A percentile compares a stretch with the other conserved stretches of the same genome.
These are phyloP conservation scores for Triplophysa rosa DNA, from an alignment of 2,113 vertebrate genomes.

Conservation along the genomic window DNA sequence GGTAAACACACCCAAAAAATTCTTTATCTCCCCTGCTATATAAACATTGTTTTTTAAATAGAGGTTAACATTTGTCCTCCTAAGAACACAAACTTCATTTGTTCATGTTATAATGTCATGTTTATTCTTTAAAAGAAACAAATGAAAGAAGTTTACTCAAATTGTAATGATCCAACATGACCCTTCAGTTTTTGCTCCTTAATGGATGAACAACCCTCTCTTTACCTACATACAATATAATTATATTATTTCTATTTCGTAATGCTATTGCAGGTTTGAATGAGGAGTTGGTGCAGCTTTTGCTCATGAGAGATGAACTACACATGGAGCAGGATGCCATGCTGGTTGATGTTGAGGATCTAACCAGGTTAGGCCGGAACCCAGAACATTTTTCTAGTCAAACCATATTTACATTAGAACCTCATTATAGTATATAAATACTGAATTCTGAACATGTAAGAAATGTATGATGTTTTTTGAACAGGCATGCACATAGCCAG, in stretches of 20 bases:
- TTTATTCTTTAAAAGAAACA: no score
- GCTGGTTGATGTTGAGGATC: conserved; percentile 96
- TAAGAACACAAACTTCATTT: no score
- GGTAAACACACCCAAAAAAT: conserved; percentile 77
- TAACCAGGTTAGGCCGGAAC: conserved; percentile 82
- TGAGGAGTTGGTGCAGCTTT: conserved; percentile 95
- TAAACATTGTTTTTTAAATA: background rate
- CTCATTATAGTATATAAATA: no score
- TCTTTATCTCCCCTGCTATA: no score
- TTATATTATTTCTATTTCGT: background rate
- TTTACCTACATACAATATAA: no score
- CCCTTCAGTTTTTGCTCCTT: no score
- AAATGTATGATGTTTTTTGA: background rate
- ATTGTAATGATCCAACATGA: no score
- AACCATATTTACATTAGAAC: background rate
- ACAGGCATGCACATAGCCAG: conserved; percentile 91
- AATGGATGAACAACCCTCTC: no score
- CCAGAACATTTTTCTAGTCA: background rate
- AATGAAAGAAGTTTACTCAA: no score
- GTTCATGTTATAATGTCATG: no score
- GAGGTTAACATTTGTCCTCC: no score
- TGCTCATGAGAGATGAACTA: conserved; percentile 92
- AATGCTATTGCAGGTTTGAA: conserved; percentile 82
- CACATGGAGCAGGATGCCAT: conserved; percentile 98
- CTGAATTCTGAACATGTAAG: no score